Evolutionary conservation across 2,888 invertebrate genomes (phyloP).

Genomic region (Drosophila trichaetosa): DNA sequence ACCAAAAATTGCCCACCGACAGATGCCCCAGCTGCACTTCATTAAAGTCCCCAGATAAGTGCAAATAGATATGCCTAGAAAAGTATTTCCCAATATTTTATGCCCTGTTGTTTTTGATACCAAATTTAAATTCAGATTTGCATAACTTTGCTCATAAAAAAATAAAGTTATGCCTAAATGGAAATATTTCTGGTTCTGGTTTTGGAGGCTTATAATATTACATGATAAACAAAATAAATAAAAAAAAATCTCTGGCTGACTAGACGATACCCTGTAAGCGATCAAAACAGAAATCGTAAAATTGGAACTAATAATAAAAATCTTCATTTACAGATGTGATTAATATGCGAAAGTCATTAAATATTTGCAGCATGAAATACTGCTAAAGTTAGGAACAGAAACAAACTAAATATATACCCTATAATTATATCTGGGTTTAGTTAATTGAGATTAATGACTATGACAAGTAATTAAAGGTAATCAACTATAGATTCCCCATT

Average conservation of each 20-base stretch:
- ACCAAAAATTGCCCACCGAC: conserved; percentile 21
- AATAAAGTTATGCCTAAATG: neutral
- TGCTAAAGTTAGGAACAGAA: neutral
- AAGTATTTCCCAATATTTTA: neutral
- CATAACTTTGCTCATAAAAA: neutral
- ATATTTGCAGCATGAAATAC: neutral
- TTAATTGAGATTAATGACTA: conserved; percentile 4
- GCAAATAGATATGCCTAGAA: neutral
- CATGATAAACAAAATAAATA: too few species aligned
- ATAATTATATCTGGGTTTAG: neutral
- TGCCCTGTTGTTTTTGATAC: neutral
- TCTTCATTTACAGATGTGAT: neutral
- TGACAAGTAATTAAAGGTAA: conserved; percentile 9
- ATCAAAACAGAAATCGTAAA: neutral
- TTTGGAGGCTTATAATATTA: neutral
- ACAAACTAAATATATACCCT: neutral
- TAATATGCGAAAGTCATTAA: neutral
- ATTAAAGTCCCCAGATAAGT: conserved; percentile 26
- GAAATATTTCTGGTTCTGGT: conserved; percentile 2
- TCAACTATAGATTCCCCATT: conserved; percentile 7
- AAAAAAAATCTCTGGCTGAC: neutral
- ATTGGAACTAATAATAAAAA: neutral
- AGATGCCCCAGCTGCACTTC: conserved; percentile 31
- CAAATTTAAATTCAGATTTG: neutral
- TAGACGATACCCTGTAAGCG: neutral